phyloP scores from a whole-genome alignment of 2,888 invertebrate species.

The Pollenia labialis region DNA sequence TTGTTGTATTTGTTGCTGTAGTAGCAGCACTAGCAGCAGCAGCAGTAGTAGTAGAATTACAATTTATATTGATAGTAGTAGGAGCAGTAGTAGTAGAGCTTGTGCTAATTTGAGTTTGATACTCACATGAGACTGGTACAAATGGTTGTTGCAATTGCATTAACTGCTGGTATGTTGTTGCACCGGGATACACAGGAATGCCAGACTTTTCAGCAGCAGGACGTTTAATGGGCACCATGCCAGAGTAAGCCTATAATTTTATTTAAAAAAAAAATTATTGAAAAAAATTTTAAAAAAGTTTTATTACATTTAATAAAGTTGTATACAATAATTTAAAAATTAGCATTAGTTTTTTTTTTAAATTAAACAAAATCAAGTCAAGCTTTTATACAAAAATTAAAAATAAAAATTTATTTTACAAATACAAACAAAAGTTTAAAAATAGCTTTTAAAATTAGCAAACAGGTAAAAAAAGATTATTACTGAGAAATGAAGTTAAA shows the following conservation, averaged over 20 bases:
- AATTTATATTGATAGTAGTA: slow-evolving; percentile 75
- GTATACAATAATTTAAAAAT: not conserved
- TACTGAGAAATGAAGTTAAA: not conserved
- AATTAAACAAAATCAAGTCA: slow-evolving; percentile 58
- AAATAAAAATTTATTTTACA: not conserved
- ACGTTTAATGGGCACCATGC: slow-evolving; percentile 98
- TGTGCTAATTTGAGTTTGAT: slow-evolving; percentile 84
- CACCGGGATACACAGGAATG: slow-evolving; percentile 96
- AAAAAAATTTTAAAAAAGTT: slow-evolving; percentile 11
- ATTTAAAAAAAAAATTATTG: slow-evolving; percentile 30
- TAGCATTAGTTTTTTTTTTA: not conserved
- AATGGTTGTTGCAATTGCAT: slow-evolving; percentile 97
- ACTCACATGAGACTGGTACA: slow-evolving; percentile 99
- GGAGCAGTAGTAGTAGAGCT: slow-evolving; percentile 75
- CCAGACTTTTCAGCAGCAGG: slow-evolving; percentile 98
- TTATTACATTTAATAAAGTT: not conserved
- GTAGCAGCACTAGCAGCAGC: slow-evolving; percentile 78
- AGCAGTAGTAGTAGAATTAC: slow-evolving; percentile 74
- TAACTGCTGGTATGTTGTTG: slow-evolving; percentile 96
- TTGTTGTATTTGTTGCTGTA: slow-evolving; percentile 75
- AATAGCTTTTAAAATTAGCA: not conserved
- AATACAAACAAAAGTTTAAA: slow-evolving; percentile 6
- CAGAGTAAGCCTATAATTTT: slow-evolving; percentile 91
- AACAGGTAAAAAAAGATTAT: not conserved
- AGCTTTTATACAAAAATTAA: slow-evolving; percentile 63